Percentiles rank a stretch among this genome's conserved stretches.
These are phyloP conservation scores for Hirudinaria manillensis DNA, from an alignment of 2,888 invertebrate genomes.

Conservation along the genomic window DNA sequence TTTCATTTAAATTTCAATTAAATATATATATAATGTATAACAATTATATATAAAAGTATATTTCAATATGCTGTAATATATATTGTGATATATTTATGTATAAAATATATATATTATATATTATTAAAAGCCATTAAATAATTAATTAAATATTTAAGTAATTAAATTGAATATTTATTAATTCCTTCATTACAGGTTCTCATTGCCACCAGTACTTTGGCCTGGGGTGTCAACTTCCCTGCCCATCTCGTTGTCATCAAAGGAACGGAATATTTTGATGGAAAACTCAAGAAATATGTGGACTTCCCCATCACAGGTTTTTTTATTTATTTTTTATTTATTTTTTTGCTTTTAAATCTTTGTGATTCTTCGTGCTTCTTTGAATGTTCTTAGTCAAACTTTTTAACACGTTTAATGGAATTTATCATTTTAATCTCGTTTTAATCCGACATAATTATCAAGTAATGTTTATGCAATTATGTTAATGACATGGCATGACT, in stretches of 20 bases:
- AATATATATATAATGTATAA: too few species aligned
- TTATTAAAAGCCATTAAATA: too few species aligned
- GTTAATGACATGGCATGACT: neutral
- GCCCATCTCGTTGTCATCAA: constrained; percentile 90
- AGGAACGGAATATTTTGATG: constrained; percentile 97
- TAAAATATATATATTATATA: too few species aligned
- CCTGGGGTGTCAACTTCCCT: constrained; percentile 99
- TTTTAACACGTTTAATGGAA: neutral
- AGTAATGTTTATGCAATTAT: neutral
- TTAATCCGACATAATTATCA: neutral
- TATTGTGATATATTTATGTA: too few species aligned
- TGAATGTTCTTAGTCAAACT: neutral
- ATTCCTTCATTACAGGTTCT: constrained; percentile 69
- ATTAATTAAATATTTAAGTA: too few species aligned
- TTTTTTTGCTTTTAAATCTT: neutral
- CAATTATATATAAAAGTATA: too few species aligned
- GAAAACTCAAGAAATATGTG: constrained; percentile 88
- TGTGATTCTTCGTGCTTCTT: constrained; percentile 5
- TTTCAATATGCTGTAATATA: too few species aligned
- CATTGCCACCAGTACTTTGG: constrained; percentile 91
- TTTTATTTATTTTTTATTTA: neutral
- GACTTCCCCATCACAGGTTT: constrained; percentile 92
- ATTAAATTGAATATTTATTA: neutral
- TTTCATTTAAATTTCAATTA: too few species aligned
- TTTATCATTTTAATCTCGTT: neutral